These are phyloP conservation scores for Drosophila silvestris DNA, from an alignment of 2,888 invertebrate species.

Conservation along the genomic window DNA sequence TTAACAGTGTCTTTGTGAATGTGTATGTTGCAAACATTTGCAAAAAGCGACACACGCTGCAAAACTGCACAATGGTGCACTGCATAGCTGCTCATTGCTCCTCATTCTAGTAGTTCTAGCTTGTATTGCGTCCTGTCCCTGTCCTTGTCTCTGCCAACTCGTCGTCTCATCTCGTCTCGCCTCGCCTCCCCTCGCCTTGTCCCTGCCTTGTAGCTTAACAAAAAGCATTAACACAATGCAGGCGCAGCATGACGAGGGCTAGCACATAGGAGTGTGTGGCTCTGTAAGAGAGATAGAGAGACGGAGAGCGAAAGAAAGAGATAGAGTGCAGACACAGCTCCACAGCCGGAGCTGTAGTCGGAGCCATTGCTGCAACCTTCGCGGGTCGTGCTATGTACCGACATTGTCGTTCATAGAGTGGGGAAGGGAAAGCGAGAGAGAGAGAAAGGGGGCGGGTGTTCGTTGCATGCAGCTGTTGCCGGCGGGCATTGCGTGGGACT, in stretches of 20 bases:
- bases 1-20: constrained; percentile 34
- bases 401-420: constrained; percentile 74
- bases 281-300: neutral
- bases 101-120: constrained; percentile 41
- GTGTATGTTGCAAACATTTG: constrained; percentile 70
- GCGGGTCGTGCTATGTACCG: constrained; percentile 78
- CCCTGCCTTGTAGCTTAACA: constrained; percentile 75
- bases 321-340: neutral
- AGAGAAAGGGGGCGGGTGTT: neutral
- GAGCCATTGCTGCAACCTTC: constrained; percentile 44
- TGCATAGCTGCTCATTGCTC: constrained; percentile 48
- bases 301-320: neutral
- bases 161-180: neutral
- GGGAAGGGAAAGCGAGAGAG: constrained; percentile 4
- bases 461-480: constrained; percentile 73
- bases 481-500: constrained; percentile 78
- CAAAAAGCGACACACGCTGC: constrained; percentile 79
- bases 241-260: constrained; percentile 78
- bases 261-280: constrained; percentile 32
- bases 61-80: constrained; percentile 72
- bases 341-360: constrained; percentile 26
- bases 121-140: constrained; percentile 32
- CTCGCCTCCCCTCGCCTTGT: constrained; percentile 16
- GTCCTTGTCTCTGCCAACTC: neutral
- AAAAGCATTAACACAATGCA: constrained; percentile 82